Conservation (phyloP, 2,797 vertebrate genomes). For the Artibeus lituratus region DNA sequence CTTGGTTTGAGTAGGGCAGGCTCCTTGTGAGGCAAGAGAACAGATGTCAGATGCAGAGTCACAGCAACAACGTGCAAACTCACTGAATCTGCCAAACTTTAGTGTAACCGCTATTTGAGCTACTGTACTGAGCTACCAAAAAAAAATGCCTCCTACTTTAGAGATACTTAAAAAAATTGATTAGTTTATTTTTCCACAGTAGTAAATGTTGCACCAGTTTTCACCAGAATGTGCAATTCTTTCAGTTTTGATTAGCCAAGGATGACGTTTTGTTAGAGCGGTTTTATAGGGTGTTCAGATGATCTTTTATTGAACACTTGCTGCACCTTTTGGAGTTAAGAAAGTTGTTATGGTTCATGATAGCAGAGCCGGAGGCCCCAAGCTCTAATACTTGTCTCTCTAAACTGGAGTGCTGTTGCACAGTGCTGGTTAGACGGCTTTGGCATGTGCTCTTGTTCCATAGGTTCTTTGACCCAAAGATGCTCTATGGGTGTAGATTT, state of each 20-base stretch:
- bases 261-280: not conserved
- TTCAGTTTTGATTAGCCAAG: not conserved
- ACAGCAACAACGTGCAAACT: conserved; percentile 22
- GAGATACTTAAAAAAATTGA: not conserved
- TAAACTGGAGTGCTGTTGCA: not conserved
- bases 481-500: not conserved
- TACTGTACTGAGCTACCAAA: not conserved
- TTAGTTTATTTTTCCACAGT: not conserved
- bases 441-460: not conserved
- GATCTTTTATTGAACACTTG: conserved; percentile 7
- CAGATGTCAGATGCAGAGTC: conserved; percentile 23
- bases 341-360: not conserved
- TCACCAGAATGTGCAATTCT: not conserved
- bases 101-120: not conserved
- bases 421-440: not conserved
- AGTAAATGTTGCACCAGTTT: not conserved
- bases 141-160: not conserved
- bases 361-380: not conserved
- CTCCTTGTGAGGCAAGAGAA: not conserved
- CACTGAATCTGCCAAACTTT: not conserved
- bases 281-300: conserved; percentile 49
- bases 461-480: not conserved
- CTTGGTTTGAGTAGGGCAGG: not conserved
- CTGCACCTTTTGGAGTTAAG: conserved; percentile 18
- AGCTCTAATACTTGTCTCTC: not conserved